Evolutionary conservation across 2,888 invertebrate species (phyloP), one percentile per base, ranked within the genome.

Genomic region (Hoplodrina blanda): DNA sequence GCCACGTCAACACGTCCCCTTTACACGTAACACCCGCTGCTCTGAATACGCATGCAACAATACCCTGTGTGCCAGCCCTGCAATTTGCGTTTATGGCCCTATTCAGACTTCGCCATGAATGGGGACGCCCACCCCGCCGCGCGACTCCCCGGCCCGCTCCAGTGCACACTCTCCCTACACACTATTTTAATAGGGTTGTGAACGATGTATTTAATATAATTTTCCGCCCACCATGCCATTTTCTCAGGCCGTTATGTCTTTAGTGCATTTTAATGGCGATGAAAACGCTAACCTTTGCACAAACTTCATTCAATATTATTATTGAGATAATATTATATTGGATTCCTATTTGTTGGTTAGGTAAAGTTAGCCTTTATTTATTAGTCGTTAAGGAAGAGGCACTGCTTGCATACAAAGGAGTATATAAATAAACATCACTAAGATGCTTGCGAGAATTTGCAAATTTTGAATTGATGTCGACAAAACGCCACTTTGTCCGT

Each of bases 11-110:
- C 75, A 69, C 69, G 69, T 76, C 69, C 63, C 64, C 61, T 70
- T 64, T 76, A 73, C 75, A 82, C 74, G 69, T 69, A 75, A 73
- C 73, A 65, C 62, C 62, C 41, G 56, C 70, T 71, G 71, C 54
- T 69, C 68, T 79, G 68, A 79, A 79, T 79, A 73, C 72, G 74
- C 54, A 62, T 73, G 74, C 69, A 71, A 82, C 75, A 84, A 81
- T 82, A 56, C 76, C 67, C 76, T 68, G 73, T 76, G 81, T 69
- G 85, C 84, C 85, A 88, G 81, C 86, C 88, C 83, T 90, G 87
- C 89, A 90, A 91, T 91, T 92, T 89, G 88, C 86, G 72, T 90
- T 88, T 87, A 89, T 89, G 83, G 86, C 81, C 80, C 88, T 88
- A 91, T 92, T 91, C 85, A 91, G 79, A 71, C 76, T 62, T 41